Conservation (phyloP, 2,888 invertebrate genomes). For the Scaptomyza flava region DNA sequence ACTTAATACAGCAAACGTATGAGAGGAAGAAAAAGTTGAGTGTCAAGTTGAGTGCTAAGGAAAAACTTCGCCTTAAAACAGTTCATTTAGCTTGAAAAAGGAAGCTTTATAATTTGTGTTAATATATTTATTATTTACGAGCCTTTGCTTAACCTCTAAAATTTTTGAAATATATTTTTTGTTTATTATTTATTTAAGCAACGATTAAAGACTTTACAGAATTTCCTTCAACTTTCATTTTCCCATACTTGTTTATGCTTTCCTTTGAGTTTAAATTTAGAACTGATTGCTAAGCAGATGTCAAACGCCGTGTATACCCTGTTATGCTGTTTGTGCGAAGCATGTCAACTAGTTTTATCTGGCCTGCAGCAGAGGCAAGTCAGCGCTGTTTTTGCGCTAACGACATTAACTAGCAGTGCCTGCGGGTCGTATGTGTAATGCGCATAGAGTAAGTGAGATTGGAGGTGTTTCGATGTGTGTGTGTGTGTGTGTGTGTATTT, state of each 20-base stretch:
- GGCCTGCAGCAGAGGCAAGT: slow-evolving; percentile 56
- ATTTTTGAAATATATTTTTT: too few species aligned
- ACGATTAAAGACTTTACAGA: too few species aligned
- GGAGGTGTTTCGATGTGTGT: slow-evolving; percentile 16
- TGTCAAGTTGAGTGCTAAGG: too few species aligned
- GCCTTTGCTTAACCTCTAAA: too few species aligned
- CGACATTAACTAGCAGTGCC: slow-evolving; percentile 72
- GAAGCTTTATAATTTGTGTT: not conserved
- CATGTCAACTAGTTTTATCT: slow-evolving; percentile 77
- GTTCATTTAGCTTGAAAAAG: not conserved
- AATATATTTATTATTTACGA: too few species aligned
- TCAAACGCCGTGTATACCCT: slow-evolving; percentile 26
- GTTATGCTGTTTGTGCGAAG: slow-evolving; percentile 30
- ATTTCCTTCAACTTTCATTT: too few species aligned
- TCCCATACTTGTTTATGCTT: too few species aligned
- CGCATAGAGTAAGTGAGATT: slow-evolving; percentile 19
- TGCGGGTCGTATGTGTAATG: slow-evolving; percentile 62
- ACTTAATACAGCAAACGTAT: slow-evolving; percentile 50
- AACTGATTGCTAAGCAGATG: not conserved
- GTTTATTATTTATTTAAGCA: too few species aligned
- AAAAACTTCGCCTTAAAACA: not conserved
- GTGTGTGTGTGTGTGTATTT: slow-evolving; percentile 10
- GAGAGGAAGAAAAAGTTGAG: not conserved
- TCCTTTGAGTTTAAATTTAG: not conserved
- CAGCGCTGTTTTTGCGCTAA: slow-evolving; percentile 44